A percentile compares a stretch with the other conserved stretches of the same genome.
phyloP scores from a whole-genome alignment of 2,888 invertebrate species.

The Nomada lathburiana region DNA sequence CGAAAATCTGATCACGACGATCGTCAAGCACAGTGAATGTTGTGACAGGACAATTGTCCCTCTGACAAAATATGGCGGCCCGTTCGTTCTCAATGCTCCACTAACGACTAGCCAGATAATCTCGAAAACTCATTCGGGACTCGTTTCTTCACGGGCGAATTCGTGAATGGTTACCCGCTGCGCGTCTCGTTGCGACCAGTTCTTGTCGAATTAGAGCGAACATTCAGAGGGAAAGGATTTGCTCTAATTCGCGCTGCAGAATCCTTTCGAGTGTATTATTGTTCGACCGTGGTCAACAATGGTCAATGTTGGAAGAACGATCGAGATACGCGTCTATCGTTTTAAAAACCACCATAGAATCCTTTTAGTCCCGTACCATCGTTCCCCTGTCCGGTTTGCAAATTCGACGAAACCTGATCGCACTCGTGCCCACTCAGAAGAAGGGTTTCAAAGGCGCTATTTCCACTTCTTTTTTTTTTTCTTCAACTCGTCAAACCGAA shows the following conservation, averaged over 20 bases:
- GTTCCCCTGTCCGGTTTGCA: slow-evolving; percentile 58
- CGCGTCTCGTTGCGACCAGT: slow-evolving; percentile 70
- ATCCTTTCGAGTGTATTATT: slow-evolving; percentile 74
- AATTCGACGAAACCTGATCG: slow-evolving; percentile 65
- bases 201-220: slow-evolving; percentile 73
- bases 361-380: slow-evolving; percentile 51
- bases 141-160: slow-evolving; percentile 78
- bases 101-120: slow-evolving; percentile 76
- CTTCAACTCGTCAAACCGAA: too few relatives aligned
- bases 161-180: slow-evolving; percentile 80
- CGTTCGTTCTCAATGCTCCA: slow-evolving; percentile 28
- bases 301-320: slow-evolving; percentile 31
- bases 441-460: slow-evolving; percentile 4
- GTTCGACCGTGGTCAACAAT: slow-evolving; percentile 66
- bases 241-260: slow-evolving; percentile 79
- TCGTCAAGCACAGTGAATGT: slow-evolving; percentile 60
- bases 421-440: slow-evolving; percentile 5
- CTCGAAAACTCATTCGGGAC: slow-evolving; percentile 80
- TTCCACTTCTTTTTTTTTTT: not conserved
- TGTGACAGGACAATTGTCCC: slow-evolving; percentile 77
- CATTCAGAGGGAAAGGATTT: slow-evolving; percentile 80
- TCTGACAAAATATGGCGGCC: slow-evolving; percentile 72
- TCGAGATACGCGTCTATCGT: slow-evolving; percentile 74
- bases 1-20: not conserved
- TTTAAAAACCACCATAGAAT: slow-evolving; percentile 71